A percentile compares a stretch with the other conserved stretches of the same genome.
phyloP scores from a whole-genome alignment of 2,888 invertebrate genomes.

The Leptinotarsa juncta region DNA sequence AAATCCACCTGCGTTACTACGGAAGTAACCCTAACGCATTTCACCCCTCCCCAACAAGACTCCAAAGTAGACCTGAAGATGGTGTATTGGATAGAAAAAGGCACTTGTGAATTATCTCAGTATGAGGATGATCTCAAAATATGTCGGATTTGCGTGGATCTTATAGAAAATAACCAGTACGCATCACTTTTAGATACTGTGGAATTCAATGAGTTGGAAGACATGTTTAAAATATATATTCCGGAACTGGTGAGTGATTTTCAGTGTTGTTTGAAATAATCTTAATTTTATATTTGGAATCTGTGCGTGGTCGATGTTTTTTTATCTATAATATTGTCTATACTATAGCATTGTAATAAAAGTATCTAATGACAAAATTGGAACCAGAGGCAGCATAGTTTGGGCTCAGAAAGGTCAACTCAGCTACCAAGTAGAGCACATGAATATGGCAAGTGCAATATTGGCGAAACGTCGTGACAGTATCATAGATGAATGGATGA shows the following conservation, averaged over 20 bases:
- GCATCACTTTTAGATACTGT: constrained; percentile 25
- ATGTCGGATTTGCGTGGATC: constrained; percentile 30
- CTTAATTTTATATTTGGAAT: not conserved
- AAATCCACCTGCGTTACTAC: constrained; percentile 29
- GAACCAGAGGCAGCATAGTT: no score
- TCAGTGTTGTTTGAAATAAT: not conserved
- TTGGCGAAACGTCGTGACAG: no score
- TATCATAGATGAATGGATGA: no score
- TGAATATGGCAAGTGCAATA: no score
- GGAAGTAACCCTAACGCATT: constrained; percentile 32
- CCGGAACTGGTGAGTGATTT: constrained; percentile 35
- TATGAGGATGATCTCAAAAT: constrained; percentile 28
- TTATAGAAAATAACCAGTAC: constrained; percentile 26
- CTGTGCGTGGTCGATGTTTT: no score
- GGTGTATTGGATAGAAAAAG: constrained; percentile 22
- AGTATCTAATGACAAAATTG: no score
- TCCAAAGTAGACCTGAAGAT: constrained; percentile 21
- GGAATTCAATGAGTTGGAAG: constrained; percentile 27
- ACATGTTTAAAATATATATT: constrained; percentile 30
- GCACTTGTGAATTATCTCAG: constrained; percentile 5
- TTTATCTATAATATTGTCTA: no score
- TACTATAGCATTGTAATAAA: no score
- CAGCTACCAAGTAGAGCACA: no score
- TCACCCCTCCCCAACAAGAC: constrained; percentile 20
- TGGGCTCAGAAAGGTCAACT: no score